A percentile compares a stretch with the other conserved stretches of the same genome.
These are phyloP conservation scores for Homarus gammarus DNA, from an alignment of 2,888 invertebrate species.

Conservation along the genomic window DNA sequence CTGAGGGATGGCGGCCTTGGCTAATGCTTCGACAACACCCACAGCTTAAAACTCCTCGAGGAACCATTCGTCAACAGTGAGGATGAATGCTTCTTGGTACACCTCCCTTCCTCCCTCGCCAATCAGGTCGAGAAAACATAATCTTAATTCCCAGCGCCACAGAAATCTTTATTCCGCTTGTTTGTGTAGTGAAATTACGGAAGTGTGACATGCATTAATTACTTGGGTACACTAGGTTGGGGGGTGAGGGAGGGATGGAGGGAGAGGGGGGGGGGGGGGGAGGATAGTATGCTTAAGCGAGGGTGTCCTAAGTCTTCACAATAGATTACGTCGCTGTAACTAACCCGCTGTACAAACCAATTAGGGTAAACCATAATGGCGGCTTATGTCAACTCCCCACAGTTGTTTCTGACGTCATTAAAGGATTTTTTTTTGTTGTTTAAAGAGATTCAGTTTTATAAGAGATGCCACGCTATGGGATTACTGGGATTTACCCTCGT, in stretches of 20 bases:
- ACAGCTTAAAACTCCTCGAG: too few species aligned
- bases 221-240: background rate
- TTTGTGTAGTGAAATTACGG: background rate
- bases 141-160: too few species aligned
- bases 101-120: too few species aligned
- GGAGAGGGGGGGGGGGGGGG: too few species aligned
- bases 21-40: background rate
- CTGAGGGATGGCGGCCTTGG: background rate
- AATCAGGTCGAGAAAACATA: too few species aligned
- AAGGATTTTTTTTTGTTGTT: background rate
- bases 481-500: background rate
- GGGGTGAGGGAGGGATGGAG: background rate
- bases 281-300: background rate
- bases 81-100: too few species aligned
- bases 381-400: background rate
- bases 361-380: background rate
- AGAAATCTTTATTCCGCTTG: background rate
- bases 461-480: background rate
- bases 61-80: too few species aligned
- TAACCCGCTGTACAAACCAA: background rate
- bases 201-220: background rate
- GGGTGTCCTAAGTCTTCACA: background rate
- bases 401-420: conserved; percentile 1
- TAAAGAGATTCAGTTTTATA: background rate
- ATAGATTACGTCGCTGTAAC: background rate